Evolutionary conservation across 1,140 invertebrate species (phyloP).

Genomic region (Calephelis virginiensis): DNA sequence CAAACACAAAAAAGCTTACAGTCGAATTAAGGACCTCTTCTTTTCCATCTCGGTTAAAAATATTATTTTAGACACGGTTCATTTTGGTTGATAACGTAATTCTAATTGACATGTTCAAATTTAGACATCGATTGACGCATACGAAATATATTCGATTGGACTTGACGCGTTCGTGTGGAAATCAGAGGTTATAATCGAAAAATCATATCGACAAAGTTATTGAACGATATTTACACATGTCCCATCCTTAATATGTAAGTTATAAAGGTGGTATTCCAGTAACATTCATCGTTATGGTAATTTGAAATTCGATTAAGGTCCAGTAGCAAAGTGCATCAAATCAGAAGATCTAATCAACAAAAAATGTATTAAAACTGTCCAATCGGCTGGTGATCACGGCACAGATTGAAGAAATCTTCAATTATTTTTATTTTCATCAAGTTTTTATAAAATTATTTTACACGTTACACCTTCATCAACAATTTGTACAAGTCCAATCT

Average conservation of each 20-base stretch:
- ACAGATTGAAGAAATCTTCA: not conserved
- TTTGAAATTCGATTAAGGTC: conserved; percentile 41
- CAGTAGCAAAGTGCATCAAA: conserved; percentile 55
- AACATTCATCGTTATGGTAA: not conserved
- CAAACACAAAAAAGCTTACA: too few species aligned
- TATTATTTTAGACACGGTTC: conserved; percentile 16
- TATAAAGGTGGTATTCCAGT: conserved; percentile 26
- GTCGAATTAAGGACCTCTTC: too few species aligned
- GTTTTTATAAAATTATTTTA: too few species aligned
- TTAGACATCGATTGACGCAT: conserved; percentile 13
- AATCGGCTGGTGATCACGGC: conserved; percentile 4
- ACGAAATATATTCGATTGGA: conserved; percentile 18
- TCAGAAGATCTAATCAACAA: conserved; percentile 57
- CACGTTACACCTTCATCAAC: too few species aligned
- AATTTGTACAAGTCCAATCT: too few species aligned
- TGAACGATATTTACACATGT: not conserved
- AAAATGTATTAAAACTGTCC: conserved; percentile 31
- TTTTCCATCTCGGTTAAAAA: too few species aligned
- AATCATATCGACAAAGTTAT: conserved; percentile 42
- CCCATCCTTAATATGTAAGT: not conserved
- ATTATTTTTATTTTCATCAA: too few species aligned
- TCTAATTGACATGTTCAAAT: conserved; percentile 9
- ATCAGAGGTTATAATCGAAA: conserved; percentile 50
- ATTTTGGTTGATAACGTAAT: not conserved
- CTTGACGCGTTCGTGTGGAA: conserved; percentile 52